Evolutionary conservation across 2,113 vertebrate species (phyloP), one percentile per base, ranked within the genome.

Genomic region (Burhinus oedicnemus): DNA sequence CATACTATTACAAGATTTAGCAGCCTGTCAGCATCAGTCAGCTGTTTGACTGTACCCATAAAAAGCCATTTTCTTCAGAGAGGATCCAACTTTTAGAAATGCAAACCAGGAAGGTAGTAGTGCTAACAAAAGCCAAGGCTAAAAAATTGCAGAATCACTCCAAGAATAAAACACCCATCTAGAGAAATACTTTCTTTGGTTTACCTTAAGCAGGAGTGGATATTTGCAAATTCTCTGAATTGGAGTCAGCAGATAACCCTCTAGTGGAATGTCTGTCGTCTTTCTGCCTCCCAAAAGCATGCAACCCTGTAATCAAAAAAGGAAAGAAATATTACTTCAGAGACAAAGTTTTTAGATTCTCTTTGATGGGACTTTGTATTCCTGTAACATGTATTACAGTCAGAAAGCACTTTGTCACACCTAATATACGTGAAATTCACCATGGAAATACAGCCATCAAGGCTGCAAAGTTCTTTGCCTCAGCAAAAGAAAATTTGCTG

Each of bases 161-260:
- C 12, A 94, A 76, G 85, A 90, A 90, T 76, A 87, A 69, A 93
- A 45, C 18, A 64, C n/a, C 10, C 30, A 96, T 27, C 66, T 71
- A 60, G 29, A 87, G 54, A 94, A 85, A 84, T 62, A 77, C 49
- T 88, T 93, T 58, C 27, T 83, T 76, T 77, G 44, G 71, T 65
- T 97, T 98, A 99, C 99, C 99, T 99, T 99, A 38, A 99, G 98
- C 49, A 99, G 98, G 65, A 99, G 99, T 8, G 99, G 99, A 51
- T 99, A 99, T 97, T 99, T 99, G 99, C 99, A 99, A 97, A 99
- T 99, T 97, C 99, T 99, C 98, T 99, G 99, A 93, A 99, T 99
- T 27, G 99, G 99, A 54, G 98, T 98, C 69, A 99, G 98, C 76
- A 99, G 98, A 98, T 99, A 99, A 77, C 99, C 99, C 86, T 99